A percentile compares a stretch with the other conserved stretches of the same genome.
Conservation (phyloP, 1,140 invertebrate genomes). For the Drepana arcuata region DNA sequence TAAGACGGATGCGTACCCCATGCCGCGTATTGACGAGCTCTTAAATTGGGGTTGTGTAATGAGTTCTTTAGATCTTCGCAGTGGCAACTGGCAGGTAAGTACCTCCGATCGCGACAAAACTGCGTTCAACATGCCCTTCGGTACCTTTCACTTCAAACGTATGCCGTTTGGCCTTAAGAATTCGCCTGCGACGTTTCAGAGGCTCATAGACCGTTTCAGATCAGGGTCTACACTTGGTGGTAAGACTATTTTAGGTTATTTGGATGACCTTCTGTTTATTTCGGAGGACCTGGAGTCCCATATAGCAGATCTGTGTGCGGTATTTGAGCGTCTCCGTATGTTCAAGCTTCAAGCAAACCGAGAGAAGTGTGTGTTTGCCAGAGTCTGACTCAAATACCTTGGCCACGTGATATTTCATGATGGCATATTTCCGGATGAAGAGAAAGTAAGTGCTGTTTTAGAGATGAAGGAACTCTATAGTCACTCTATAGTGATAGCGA, state of each 20-base stretch:
- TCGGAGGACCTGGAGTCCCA: too few relatives aligned
- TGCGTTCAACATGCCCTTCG: slow-evolving; percentile 48
- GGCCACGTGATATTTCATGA: slow-evolving; percentile 42
- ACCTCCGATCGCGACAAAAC: slow-evolving; percentile 50
- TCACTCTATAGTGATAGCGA: slow-evolving; percentile 17
- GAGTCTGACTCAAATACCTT: slow-evolving; percentile 33
- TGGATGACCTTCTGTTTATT: too few relatives aligned
- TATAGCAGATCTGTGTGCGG: slow-evolving; percentile 22
- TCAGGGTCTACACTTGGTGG: too few relatives aligned
- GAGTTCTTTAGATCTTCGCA: slow-evolving; percentile 54
- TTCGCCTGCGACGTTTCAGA: slow-evolving; percentile 54
- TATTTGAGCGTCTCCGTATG: slow-evolving; percentile 25
- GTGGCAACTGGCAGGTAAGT: slow-evolving; percentile 60
- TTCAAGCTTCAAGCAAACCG: slow-evolving; percentile 23
- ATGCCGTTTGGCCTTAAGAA: slow-evolving; percentile 53
- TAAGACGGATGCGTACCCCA: slow-evolving; percentile 43
- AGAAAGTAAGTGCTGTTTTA: too few relatives aligned
- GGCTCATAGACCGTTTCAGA: too few relatives aligned
- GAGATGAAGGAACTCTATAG: slow-evolving; percentile 15
- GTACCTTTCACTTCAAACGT: slow-evolving; percentile 39
- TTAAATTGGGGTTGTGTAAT: slow-evolving; percentile 47
- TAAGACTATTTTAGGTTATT: too few relatives aligned
- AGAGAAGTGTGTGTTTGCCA: slow-evolving; percentile 41
- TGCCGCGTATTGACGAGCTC: slow-evolving; percentile 67
- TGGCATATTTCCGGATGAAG: too few relatives aligned